Evolutionary conservation across 2,797 vertebrate genomes (phyloP).

Genomic region (Scolopax rusticola): DNA sequence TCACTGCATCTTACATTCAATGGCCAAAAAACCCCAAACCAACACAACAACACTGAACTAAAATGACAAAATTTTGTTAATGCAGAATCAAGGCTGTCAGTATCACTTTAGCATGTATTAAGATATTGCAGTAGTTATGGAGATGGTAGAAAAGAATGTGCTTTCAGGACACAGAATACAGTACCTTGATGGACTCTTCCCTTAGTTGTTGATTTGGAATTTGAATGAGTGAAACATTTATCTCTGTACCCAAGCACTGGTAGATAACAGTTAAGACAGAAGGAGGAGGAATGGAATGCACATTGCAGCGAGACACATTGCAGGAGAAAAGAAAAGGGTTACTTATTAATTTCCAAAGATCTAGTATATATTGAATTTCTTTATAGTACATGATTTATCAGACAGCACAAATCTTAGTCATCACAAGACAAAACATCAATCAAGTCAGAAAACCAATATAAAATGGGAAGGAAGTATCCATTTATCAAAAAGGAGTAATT

Average conservation of each 20-base stretch:
- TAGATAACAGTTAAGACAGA: slow-evolving; percentile 82
- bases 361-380: slow-evolving; percentile 60
- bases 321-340: slow-evolving; percentile 78
- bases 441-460: slow-evolving; percentile 58
- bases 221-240: slow-evolving; percentile 95
- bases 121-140: slow-evolving; percentile 38
- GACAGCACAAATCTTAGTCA: slow-evolving; percentile 51
- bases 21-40: background rate
- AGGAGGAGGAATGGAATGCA: slow-evolving; percentile 79
- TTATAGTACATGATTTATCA: slow-evolving; percentile 66
- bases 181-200: slow-evolving; percentile 94
- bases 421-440: slow-evolving; percentile 67
- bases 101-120: slow-evolving; percentile 26
- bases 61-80: background rate
- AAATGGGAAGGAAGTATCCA: slow-evolving; percentile 59
- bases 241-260: slow-evolving; percentile 97
- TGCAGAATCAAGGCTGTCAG: background rate
- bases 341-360: slow-evolving; percentile 75
- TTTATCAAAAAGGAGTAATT: slow-evolving; percentile 51
- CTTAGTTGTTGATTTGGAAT: slow-evolving; percentile 92
- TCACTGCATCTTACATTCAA: background rate
- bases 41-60: background rate
- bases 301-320: slow-evolving; percentile 75
- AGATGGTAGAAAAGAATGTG: slow-evolving; percentile 55
- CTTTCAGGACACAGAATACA: slow-evolving; percentile 78